Evolutionary conservation across 2,888 invertebrate genomes (phyloP), one percentile per base, ranked within the genome.

Genomic region (Microdon myrmicae): DNA sequence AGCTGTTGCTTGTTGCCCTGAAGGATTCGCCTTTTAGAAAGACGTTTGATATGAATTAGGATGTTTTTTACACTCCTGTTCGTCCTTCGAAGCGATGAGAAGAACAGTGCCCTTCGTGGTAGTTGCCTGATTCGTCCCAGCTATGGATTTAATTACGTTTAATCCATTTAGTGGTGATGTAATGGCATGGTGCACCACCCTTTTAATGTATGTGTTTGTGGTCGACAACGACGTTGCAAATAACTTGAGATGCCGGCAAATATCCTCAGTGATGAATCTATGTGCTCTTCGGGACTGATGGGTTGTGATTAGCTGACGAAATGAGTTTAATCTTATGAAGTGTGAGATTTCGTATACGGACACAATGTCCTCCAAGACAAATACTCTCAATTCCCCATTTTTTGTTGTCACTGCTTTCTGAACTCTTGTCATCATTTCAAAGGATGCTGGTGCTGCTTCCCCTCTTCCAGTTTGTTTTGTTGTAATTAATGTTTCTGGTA

Each of bases 21-120:
- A 41, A 55, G 34, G 47, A 39, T 29, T 4, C 41, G 45, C 34
- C 39, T 55, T n/a, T n/a, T 35, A 39, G 55, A 47, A 55, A 47
- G 55, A 55, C 47, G 41, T 55, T 55, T 55, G 55, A 55, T 55
- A 55, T 55, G 47, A 55, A 55, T 55, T 55, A 55, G 55, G 45
- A 41, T 39, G 39, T 39, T 55, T 55, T 55, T 55, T 55, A 47
- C 39, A 55, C 47, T 37, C 26, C 9, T 10, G 13, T 37, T 16
- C n/a, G 7, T n/a, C 32, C 39, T 17, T 26, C 28, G 5, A 7
- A 37, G 37, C 28, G 20, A 37, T 29, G 26, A 10, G 7, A n/a
- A n/a, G n/a, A n/a, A n/a, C 23, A n/a, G 5, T 14, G 25, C 25
- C 38, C 8, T 8, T 16, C 14, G 6, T n/a, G n/a, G n/a, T n/a